phyloP scores from a whole-genome alignment of 1,140 invertebrate species.

The Drosophila ananassae region DNA sequence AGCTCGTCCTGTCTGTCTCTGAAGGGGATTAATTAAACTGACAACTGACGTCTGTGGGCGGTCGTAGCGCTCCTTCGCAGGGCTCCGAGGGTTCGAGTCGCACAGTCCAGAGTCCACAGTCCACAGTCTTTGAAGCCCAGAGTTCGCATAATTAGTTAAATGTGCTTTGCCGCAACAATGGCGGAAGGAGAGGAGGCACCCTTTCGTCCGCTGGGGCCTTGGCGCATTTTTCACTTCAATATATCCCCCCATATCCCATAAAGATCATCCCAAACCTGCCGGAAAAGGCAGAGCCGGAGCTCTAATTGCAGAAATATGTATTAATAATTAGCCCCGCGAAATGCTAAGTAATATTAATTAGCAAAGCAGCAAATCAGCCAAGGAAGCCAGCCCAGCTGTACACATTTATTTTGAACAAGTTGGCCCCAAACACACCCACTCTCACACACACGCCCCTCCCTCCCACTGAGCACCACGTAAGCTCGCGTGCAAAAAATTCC shows the following conservation, averaged over 20 bases:
- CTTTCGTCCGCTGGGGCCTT: background rate
- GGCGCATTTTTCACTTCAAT: slow-evolving; percentile 44
- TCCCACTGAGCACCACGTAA: slow-evolving; percentile 5
- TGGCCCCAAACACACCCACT: slow-evolving; percentile 32
- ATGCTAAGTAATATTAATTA: slow-evolving; percentile 72
- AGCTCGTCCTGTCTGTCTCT: slow-evolving; percentile 49
- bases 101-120: slow-evolving; percentile 10
- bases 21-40: slow-evolving; percentile 78
- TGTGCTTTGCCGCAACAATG: slow-evolving; percentile 74
- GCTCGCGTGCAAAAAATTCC: slow-evolving; percentile 34
- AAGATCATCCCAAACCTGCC: slow-evolving; percentile 20
- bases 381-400: slow-evolving; percentile 43
- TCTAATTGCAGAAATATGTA: slow-evolving; percentile 33
- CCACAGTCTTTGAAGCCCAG: slow-evolving; percentile 65
- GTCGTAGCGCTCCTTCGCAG: slow-evolving; percentile 8
- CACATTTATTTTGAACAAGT: slow-evolving; percentile 67
- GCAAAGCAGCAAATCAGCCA: slow-evolving; percentile 29
- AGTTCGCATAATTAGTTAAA: slow-evolving; percentile 79
- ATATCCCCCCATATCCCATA: slow-evolving; percentile 47
- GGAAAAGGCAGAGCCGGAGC: slow-evolving; percentile 2
- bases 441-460: no score
- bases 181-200: slow-evolving; percentile 14
- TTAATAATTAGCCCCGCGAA: slow-evolving; percentile 51
- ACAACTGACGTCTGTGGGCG: slow-evolving; percentile 60
- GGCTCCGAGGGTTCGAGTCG: slow-evolving; percentile 6